Conservation (phyloP, 1,140 invertebrate genomes). For the Hycleus phaleratus region DNA sequence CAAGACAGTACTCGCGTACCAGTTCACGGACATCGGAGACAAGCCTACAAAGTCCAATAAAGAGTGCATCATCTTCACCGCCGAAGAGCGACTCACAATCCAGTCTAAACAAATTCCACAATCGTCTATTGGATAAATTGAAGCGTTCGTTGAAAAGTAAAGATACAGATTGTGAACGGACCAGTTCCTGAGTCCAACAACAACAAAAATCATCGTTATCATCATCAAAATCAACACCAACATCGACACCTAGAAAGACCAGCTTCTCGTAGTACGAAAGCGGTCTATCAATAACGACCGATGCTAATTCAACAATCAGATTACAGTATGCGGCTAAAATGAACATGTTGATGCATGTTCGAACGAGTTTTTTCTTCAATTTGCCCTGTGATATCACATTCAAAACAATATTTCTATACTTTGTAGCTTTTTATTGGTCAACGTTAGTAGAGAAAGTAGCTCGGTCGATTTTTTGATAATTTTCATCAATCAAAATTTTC, state of each 20-base stretch:
- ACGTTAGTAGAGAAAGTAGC: constrained; percentile 2
- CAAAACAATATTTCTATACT: too few relatives aligned
- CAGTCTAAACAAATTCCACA: constrained; percentile 77
- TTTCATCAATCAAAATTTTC: background rate
- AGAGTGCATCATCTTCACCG: constrained; percentile 48
- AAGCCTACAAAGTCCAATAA: constrained; percentile 49
- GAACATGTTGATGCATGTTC: too few relatives aligned
- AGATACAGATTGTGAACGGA: constrained; percentile 41
- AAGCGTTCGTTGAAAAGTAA: constrained; percentile 65
- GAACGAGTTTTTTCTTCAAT: too few relatives aligned
- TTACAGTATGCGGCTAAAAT: too few relatives aligned
- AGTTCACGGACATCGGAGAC: constrained; percentile 52
- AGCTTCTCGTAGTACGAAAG: too few relatives aligned
- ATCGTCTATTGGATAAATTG: constrained; percentile 73
- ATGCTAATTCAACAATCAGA: constrained; percentile 7
- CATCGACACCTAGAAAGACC: too few relatives aligned
- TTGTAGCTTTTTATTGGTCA: too few relatives aligned
- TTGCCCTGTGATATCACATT: too few relatives aligned
- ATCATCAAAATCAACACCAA: too few relatives aligned
- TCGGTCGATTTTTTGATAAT: constrained; percentile 13
- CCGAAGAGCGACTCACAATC: constrained; percentile 48
- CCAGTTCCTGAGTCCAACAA: constrained; percentile 36
- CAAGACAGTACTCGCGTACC: constrained; percentile 51
- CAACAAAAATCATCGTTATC: background rate
- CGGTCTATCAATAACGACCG: constrained; percentile 8